Percentiles rank a stretch among this genome's conserved stretches.
phyloP scores from a whole-genome alignment of 2,797 vertebrate genomes.

The Rhinatrema bivittatum region DNA sequence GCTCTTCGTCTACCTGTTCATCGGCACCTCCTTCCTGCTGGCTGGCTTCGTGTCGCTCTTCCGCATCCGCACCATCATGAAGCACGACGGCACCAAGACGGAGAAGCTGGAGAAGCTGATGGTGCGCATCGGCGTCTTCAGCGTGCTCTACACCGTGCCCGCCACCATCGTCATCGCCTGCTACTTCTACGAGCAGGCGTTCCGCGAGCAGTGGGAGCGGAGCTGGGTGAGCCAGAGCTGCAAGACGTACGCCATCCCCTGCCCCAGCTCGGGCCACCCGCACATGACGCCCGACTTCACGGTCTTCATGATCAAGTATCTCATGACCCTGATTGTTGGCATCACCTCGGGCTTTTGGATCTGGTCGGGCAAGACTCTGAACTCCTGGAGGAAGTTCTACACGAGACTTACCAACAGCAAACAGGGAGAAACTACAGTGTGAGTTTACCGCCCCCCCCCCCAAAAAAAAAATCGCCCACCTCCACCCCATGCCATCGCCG shows the following conservation, averaged over 20 bases:
- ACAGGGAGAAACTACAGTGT: slow-evolving; percentile 89
- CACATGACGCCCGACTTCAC: slow-evolving; percentile 90
- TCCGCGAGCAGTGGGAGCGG: slow-evolving; percentile 91
- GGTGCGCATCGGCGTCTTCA: slow-evolving; percentile 90
- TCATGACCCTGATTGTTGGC: slow-evolving; percentile 94
- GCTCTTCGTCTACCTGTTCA: slow-evolving; percentile 87
- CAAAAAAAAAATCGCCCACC: not conserved
- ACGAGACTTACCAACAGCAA: slow-evolving; percentile 86
- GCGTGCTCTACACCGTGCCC: slow-evolving; percentile 86
- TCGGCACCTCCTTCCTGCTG: slow-evolving; percentile 87
- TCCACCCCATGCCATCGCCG: no score
- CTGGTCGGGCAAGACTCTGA: slow-evolving; percentile 94
- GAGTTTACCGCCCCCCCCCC: no score
- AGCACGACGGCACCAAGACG: slow-evolving; percentile 90
- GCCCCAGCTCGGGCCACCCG: slow-evolving; percentile 66
- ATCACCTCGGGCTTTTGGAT: slow-evolving; percentile 97
- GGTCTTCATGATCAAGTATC: slow-evolving; percentile 96
- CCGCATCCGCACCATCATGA: slow-evolving; percentile 93
- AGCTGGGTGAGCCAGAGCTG: slow-evolving; percentile 86
- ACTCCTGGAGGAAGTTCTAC: slow-evolving; percentile 95
- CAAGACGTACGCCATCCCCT: slow-evolving; percentile 84
- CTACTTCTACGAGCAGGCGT: slow-evolving; percentile 95
- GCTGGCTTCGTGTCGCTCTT: slow-evolving; percentile 92
- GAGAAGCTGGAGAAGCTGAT: slow-evolving; percentile 94
- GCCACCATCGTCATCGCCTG: slow-evolving; percentile 94